Percentiles rank a stretch among this genome's conserved stretches.
Conservation (phyloP, 1,140 invertebrate species). For the Sesamia nonagrioides region DNA sequence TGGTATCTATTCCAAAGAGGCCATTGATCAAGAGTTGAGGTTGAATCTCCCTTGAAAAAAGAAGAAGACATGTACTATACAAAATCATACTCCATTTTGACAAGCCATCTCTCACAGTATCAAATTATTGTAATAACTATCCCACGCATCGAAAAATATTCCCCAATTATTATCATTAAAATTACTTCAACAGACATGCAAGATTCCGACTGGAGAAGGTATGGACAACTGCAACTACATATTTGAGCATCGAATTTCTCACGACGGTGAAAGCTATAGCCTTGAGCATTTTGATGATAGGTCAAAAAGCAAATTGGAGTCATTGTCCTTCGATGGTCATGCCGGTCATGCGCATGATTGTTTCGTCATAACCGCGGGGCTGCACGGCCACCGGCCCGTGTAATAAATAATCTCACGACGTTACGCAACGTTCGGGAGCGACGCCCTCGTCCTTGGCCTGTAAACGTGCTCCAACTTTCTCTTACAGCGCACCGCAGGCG, state of each 20-base stretch:
- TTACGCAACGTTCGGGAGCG: constrained; percentile 78
- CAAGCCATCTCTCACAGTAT: not conserved
- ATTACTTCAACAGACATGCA: not conserved
- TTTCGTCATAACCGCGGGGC: constrained; percentile 61
- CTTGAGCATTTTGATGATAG: constrained; percentile 57
- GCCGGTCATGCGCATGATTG: constrained; percentile 69
- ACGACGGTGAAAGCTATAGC: constrained; percentile 66
- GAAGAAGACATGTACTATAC: too few species aligned
- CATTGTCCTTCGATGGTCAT: constrained; percentile 78
- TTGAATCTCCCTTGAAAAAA: too few species aligned
- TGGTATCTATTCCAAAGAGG: too few species aligned
- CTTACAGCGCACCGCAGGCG: constrained; percentile 52
- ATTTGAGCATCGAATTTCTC: constrained; percentile 19
- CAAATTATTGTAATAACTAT: not conserved
- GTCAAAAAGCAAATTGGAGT: constrained; percentile 62
- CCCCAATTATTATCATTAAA: constrained; percentile 4
- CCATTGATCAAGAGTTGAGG: too few species aligned
- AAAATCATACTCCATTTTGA: not conserved
- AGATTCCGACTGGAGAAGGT: not conserved
- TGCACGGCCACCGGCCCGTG: constrained; percentile 22
- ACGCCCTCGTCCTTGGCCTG: constrained; percentile 78
- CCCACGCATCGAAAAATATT: not conserved
- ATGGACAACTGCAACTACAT: not conserved
- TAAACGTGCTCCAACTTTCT: constrained; percentile 67
- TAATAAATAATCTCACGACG: constrained; percentile 66